These are phyloP conservation scores for Neotragus pygmaeus DNA, from an alignment of 2,113 vertebrate genomes.

Conservation along the genomic window DNA sequence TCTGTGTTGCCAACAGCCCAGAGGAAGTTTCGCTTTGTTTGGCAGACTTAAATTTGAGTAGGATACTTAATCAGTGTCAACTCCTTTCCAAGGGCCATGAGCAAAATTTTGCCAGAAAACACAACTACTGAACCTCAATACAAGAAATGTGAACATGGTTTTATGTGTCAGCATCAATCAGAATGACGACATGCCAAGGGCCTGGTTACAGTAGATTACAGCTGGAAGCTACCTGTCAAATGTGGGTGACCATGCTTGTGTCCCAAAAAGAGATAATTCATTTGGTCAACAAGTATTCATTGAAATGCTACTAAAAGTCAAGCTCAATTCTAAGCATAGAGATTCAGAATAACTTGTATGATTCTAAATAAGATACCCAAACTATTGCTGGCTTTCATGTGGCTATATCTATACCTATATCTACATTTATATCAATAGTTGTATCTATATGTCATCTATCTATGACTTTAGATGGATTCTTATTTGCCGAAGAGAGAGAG, in stretches of 20 bases:
- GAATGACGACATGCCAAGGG: neutral
- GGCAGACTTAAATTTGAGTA: neutral
- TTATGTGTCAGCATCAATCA: neutral
- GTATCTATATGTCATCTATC: neutral
- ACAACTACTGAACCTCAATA: neutral
- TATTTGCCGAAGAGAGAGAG: neutral
- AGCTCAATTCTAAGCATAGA: neutral
- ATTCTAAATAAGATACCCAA: neutral
- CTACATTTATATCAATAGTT: neutral
- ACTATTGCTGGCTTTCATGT: neutral
- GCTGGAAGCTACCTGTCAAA: neutral
- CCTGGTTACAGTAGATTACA: neutral
- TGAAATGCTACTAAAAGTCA: neutral
- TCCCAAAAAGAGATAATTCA: neutral
- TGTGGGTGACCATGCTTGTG: neutral
- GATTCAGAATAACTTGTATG: neutral
- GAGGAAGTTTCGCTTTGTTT: neutral
- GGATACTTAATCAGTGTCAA: slow-evolving; percentile 21
- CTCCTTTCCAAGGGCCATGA: neutral
- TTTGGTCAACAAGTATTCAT: neutral
- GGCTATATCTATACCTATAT: neutral
- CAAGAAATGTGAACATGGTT: neutral
- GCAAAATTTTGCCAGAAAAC: neutral
- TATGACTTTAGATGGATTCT: neutral
- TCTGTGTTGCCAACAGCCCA: neutral